A percentile compares a stretch with the other conserved stretches of the same genome.
phyloP scores from a whole-genome alignment of 2,888 invertebrate genomes.

The Malthinus seriepunctatus region DNA sequence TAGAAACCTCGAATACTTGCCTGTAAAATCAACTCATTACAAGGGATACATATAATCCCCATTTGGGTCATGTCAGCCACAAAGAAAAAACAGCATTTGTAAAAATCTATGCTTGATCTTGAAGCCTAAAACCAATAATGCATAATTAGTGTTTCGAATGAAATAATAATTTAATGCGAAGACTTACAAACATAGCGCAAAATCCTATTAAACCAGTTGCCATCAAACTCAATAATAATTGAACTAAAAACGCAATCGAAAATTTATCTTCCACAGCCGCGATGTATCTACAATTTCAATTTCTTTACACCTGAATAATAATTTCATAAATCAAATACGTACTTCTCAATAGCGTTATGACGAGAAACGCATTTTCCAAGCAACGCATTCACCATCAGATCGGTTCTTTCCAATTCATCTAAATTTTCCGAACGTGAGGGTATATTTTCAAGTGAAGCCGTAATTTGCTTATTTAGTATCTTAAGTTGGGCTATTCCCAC shows the following conservation, averaged over 20 bases:
- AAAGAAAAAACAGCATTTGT: not conserved
- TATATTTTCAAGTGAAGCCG: not conserved
- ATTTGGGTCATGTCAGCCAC: not conserved
- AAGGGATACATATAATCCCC: not conserved
- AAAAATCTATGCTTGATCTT: not conserved
- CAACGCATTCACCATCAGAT: not conserved
- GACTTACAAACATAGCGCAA: not conserved
- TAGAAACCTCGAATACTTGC: too few species aligned
- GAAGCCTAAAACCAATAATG: not conserved
- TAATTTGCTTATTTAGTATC: not conserved
- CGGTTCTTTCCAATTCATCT: not conserved
- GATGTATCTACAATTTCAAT: not conserved
- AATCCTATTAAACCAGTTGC: not conserved
- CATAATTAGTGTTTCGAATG: not conserved
- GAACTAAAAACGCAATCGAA: not conserved
- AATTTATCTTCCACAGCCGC: not conserved
- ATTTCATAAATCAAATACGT: not conserved
- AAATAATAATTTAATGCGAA: not conserved
- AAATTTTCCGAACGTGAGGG: not conserved
- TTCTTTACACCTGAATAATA: not conserved
- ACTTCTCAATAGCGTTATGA: not conserved
- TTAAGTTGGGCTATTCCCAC: not conserved
- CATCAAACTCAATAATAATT: not conserved
- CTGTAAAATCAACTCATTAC: not conserved
- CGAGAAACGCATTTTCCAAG: not conserved